Conservation (phyloP, 2,888 invertebrate species). For the Hecatera dysodea region DNA sequence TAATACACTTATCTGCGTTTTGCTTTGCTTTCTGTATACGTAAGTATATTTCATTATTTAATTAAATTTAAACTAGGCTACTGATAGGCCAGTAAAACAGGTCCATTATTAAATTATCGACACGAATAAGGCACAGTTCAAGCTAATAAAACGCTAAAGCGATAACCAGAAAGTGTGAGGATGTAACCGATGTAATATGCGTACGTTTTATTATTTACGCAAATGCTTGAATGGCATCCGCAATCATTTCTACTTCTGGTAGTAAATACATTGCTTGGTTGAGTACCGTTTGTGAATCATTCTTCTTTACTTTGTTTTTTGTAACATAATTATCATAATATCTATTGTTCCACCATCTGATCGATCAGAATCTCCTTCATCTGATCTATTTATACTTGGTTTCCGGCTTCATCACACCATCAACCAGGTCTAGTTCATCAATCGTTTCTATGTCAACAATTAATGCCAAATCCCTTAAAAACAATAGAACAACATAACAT, state of each 20-base stretch:
- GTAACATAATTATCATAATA: not conserved
- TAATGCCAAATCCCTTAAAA: no score
- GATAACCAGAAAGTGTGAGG: not conserved
- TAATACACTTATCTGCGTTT: not conserved
- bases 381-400: not conserved
- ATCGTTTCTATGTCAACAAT: no score
- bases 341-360: not conserved
- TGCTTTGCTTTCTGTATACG: not conserved
- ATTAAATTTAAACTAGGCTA: not conserved
- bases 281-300: not conserved
- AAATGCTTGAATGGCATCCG: slow-evolving; percentile 20
- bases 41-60: not conserved
- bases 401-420: not conserved
- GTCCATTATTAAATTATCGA: slow-evolving; percentile 19
- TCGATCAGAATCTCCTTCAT: not conserved
- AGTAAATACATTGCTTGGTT: not conserved
- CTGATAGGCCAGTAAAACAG: slow-evolving; percentile 20
- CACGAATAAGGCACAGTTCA: not conserved
- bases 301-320: not conserved
- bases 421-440: not conserved
- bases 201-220: not conserved
- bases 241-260: slow-evolving; percentile 1
- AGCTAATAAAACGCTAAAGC: not conserved
- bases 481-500: no score
- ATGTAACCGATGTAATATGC: not conserved